phyloP scores from a whole-genome alignment of 37 sponge, comb jelly and placozoan species.

The Agelas oroides region DNA sequence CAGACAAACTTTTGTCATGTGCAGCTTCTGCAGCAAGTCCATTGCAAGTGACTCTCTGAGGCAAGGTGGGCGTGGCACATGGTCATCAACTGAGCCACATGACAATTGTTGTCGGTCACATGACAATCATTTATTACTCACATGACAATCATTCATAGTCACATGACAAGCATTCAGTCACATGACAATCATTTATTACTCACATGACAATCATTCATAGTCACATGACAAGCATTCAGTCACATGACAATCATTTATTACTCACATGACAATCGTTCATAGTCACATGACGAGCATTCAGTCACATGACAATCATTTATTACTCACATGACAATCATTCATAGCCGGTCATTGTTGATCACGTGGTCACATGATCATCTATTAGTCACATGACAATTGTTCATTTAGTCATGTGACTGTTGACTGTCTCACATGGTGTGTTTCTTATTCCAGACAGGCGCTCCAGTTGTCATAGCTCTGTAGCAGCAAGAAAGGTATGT shows the following conservation, averaged over 20 bases:
- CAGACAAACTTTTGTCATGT: conserved; percentile 70
- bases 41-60: conserved; percentile 61
- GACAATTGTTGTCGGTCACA: not conserved
- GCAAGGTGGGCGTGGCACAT: conserved; percentile 40
- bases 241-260: not conserved
- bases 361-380: conserved; percentile 3
- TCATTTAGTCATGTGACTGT: too few species aligned
- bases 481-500: conserved; percentile 14
- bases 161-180: not conserved
- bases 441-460: conserved; percentile 21
- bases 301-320: not conserved
- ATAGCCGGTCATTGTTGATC: not conserved
- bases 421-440: too few species aligned
- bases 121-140: conserved; percentile 3
- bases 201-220: not conserved
- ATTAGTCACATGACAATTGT: not conserved
- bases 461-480: not conserved
- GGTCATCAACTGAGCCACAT: not conserved
- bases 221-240: too few species aligned
- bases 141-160: not conserved
- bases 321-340: not conserved
- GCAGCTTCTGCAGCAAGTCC: conserved; percentile 83
- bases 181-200: not conserved
- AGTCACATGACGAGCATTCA: not conserved
- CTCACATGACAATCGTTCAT: not conserved